Percentiles rank a stretch among this genome's conserved stretches.
These are phyloP conservation scores for Sapayoa aenigma DNA, from an alignment of 2,113 vertebrate species.

Conservation along the genomic window DNA sequence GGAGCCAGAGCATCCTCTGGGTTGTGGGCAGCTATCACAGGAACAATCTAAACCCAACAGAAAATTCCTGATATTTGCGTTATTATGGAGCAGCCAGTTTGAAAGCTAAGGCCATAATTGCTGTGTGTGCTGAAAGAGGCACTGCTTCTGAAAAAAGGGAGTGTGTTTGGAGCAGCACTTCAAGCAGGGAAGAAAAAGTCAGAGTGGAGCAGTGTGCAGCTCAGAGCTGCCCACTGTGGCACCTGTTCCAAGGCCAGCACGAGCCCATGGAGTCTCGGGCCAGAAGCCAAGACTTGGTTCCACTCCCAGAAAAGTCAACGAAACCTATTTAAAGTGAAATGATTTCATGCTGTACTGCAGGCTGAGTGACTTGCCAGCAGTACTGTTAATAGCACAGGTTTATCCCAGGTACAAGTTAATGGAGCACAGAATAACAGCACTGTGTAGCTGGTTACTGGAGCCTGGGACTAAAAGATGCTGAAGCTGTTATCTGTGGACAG, in stretches of 20 bases:
- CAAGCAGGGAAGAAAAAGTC: neutral
- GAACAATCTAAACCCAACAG: neutral
- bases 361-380: neutral
- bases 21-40: neutral
- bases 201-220: neutral
- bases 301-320: conserved; percentile 54
- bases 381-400: neutral
- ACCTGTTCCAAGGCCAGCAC: neutral
- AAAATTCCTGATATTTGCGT: neutral
- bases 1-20: neutral
- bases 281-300: neutral
- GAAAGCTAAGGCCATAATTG: neutral
- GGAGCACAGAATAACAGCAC: neutral
- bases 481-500: neutral
- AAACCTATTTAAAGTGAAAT: conserved; percentile 16
- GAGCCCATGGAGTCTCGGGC: rapidly evolving
- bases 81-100: neutral
- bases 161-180: neutral
- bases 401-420: neutral
- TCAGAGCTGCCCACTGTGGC: neutral
- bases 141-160: neutral
- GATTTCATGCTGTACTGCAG: neutral
- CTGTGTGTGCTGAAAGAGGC: neutral
- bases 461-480: neutral
- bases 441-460: neutral